A percentile compares a stretch with the other conserved stretches of the same genome.
Conservation (phyloP, 2,888 invertebrate genomes). For the Melipona beecheii region DNA sequence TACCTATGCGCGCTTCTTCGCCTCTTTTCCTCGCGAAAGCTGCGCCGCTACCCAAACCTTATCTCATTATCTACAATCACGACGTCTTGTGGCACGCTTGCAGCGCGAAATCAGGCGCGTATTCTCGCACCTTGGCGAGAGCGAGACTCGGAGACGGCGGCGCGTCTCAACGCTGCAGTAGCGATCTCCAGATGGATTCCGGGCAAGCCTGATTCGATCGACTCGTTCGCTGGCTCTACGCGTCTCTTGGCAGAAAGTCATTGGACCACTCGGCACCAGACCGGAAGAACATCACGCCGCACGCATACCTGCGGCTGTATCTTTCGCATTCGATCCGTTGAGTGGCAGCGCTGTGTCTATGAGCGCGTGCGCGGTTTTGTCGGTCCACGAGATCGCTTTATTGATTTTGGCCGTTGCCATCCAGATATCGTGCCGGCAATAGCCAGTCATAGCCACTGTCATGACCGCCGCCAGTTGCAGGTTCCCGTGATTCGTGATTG, state of each 20-base stretch:
- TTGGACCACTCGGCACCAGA: constrained; percentile 35
- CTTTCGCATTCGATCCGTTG: constrained; percentile 39
- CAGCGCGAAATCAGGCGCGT: neutral
- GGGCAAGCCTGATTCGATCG: no score
- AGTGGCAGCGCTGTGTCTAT: constrained; percentile 58
- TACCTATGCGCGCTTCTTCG: neutral
- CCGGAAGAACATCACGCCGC: no score
- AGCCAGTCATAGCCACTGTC: constrained; percentile 73
- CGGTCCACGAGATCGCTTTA: constrained; percentile 65
- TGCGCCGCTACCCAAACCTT: constrained; percentile 1
- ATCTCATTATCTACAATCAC: constrained; percentile 26
- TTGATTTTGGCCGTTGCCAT: constrained; percentile 80
- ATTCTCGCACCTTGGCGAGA: no score
- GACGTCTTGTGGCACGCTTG: neutral
- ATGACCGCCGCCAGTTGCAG: constrained; percentile 54
- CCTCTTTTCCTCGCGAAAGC: constrained; percentile 3
- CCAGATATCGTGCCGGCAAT: constrained; percentile 72
- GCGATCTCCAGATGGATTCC: neutral
- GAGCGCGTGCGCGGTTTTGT: constrained; percentile 57
- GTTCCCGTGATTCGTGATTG: constrained; percentile 29
- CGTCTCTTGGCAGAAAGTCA: no score
- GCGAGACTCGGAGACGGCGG: neutral
- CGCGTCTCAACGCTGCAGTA: constrained; percentile 19
- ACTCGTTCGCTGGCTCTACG: no score
- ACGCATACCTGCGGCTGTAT: no score